Conservation (phyloP, 2,113 vertebrate genomes). For the Sinocyclocheilus anophthalmus region DNA sequence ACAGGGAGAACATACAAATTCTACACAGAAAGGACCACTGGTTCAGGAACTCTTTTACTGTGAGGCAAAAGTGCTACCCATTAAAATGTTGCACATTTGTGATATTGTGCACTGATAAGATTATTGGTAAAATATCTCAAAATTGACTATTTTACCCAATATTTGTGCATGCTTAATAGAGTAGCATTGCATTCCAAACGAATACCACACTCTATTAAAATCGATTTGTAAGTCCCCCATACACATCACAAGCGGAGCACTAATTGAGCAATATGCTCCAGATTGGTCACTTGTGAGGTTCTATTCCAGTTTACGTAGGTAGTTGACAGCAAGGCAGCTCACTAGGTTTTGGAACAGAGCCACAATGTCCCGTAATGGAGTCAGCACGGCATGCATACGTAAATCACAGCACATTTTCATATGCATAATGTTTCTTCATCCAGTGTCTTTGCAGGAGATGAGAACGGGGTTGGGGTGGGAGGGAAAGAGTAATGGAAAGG, state of each 20-base stretch:
- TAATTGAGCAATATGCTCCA: background rate
- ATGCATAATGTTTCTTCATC: slow-evolving; percentile 99
- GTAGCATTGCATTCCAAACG: no score
- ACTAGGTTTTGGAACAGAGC: slow-evolving; percentile 78
- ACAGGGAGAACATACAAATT: background rate
- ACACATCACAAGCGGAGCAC: background rate
- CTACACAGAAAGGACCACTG: background rate
- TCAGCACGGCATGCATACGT: slow-evolving; percentile 99
- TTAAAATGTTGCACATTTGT: background rate
- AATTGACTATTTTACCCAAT: background rate
- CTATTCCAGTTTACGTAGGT: background rate
- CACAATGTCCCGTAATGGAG: slow-evolving; percentile 98
- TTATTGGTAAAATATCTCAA: background rate
- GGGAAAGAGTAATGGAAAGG: slow-evolving; percentile 57
- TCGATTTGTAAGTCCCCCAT: background rate
- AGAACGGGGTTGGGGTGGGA: slow-evolving; percentile 54
- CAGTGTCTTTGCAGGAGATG: slow-evolving; percentile 82
- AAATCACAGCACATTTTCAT: slow-evolving; percentile 99
- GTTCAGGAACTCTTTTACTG: slow-evolving; percentile 66
- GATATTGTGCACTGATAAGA: background rate
- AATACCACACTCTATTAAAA: no score
- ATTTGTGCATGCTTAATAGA: background rate
- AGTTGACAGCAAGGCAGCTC: background rate
- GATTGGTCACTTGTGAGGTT: background rate
- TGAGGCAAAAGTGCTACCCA: background rate